A percentile compares a stretch with the other conserved stretches of the same genome.
These are phyloP conservation scores for Andricus quercusramuli DNA, from an alignment of 2,888 invertebrate species.

Conservation along the genomic window DNA sequence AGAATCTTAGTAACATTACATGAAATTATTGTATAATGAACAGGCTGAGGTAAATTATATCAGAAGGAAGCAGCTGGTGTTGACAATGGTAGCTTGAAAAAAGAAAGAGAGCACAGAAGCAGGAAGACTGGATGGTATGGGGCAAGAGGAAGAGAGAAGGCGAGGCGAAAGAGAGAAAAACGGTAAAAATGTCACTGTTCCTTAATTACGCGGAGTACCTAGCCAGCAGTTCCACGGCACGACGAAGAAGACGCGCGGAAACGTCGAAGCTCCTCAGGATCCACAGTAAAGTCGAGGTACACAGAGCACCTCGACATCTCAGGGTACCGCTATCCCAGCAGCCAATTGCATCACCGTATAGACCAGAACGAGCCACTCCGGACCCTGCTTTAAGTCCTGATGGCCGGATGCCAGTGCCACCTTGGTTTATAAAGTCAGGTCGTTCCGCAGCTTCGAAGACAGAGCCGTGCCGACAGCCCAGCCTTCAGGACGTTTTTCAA, in stretches of 20 bases:
- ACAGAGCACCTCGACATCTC: constrained; percentile 26
- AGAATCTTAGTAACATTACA: constrained; percentile 4
- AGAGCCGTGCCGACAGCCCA: constrained; percentile 77
- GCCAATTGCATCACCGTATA: constrained; percentile 60
- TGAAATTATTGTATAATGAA: constrained; percentile 26
- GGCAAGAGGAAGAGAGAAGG: constrained; percentile 31
- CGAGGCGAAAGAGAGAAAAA: constrained; percentile 52
- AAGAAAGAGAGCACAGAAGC: background rate
- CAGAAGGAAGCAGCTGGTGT: constrained; percentile 21
- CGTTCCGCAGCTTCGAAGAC: constrained; percentile 74
- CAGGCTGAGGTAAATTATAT: constrained; percentile 16
- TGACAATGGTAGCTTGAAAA: constrained; percentile 15
- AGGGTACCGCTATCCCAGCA: constrained; percentile 68
- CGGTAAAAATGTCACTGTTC: constrained; percentile 62
- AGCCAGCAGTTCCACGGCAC: constrained; percentile 51
- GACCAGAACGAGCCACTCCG: constrained; percentile 67
- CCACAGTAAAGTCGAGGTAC: constrained; percentile 19
- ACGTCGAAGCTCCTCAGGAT: constrained; percentile 26
- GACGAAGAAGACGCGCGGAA: constrained; percentile 38
- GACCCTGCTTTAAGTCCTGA: constrained; percentile 59
- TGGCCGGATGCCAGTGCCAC: constrained; percentile 64
- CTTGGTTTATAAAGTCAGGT: constrained; percentile 77
- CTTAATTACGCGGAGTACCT: constrained; percentile 71
- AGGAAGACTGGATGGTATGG: background rate
- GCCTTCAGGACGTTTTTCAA: constrained; percentile 71